Base-by-base conservation (phyloP, 2,113 vertebrate species). In the Trogon melanurus region DNA sequence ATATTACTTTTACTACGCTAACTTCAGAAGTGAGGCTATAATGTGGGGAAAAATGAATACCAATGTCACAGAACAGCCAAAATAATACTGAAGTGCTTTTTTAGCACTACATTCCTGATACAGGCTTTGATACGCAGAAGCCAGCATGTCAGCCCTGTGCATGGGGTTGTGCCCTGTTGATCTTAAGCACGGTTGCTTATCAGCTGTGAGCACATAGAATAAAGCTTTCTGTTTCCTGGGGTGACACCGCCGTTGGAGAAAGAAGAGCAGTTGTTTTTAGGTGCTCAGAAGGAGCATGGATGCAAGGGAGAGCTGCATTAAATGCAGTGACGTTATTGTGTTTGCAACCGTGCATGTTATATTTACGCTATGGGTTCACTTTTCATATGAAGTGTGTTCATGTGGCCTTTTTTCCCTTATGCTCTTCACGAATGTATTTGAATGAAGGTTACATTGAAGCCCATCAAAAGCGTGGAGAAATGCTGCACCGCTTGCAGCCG, bases 1-100 rank as follows among this genome's bases (percentile, higher is more conserved):
- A 69, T 88, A 88, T 91, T 94, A 64, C 79, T 84, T 97, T 96
- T 88, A 92, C 66, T 88, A 13, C 74, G 90, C 38, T 11, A 7
- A 91, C 91, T 95, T 58, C 26, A 91, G 72, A 92, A 91, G 30
- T 50, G 84, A 62, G 74, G 58, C 34, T 50, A 13, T 79, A 70
- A 73, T 23, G 14, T 0, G 0, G 29, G 66, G 45, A 48, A 45
- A 78, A 76, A 94, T 47, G 84, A 92, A 48, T 94, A 84, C 62
- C 83, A 75, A 15, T 95, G 70, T 65, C 56, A 64, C 67, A 80
- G 88, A 93, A 62, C 76, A 91, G 50, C 15, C 57, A 23, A 57
- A 95, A 75, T 79, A 71, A 34, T 71, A 23, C 13, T 53, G 41
- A 64, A 91, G 29, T 20, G 23, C 19, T 44, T 67, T 81, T 81